phyloP scores from a whole-genome alignment of 2,113 vertebrate species.

The Lethenteron camtschaticum region DNA sequence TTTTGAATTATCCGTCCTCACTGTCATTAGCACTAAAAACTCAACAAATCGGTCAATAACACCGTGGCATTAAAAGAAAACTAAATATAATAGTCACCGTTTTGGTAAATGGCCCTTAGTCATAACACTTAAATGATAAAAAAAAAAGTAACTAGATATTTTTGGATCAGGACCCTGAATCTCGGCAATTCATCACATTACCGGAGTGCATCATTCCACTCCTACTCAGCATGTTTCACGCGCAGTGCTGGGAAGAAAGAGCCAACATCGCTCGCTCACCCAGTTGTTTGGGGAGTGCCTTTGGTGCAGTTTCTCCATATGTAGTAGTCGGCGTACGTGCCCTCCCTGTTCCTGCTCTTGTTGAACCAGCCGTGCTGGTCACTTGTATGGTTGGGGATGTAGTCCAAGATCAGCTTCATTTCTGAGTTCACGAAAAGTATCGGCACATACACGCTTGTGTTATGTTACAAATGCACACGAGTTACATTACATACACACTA shows the following conservation, averaged over 20 bases:
- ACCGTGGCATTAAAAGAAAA: too few relatives aligned
- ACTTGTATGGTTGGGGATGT: constrained; percentile 89
- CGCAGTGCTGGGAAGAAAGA: too few relatives aligned
- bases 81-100: too few relatives aligned
- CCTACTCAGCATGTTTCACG: too few relatives aligned
- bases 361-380: constrained; percentile 78
- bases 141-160: background rate
- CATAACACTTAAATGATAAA: background rate
- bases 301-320: constrained; percentile 54
- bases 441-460: background rate
- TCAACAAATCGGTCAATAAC: too few relatives aligned
- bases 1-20: too few relatives aligned
- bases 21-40: too few relatives aligned
- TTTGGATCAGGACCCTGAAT: too few relatives aligned
- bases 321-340: constrained; percentile 61
- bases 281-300: constrained; percentile 58
- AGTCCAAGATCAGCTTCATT: constrained; percentile 72
- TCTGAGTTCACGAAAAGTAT: constrained; percentile 22
- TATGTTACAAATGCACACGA: too few relatives aligned
- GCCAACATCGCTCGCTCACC: constrained; percentile 23
- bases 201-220: too few relatives aligned
- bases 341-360: constrained; percentile 38
- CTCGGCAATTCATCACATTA: too few relatives aligned
- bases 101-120: background rate
- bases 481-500: too few relatives aligned